Evolutionary conservation across 2,797 vertebrate species (phyloP), one percentile per base, ranked within the genome.

Genomic region (Lophius americanus): DNA sequence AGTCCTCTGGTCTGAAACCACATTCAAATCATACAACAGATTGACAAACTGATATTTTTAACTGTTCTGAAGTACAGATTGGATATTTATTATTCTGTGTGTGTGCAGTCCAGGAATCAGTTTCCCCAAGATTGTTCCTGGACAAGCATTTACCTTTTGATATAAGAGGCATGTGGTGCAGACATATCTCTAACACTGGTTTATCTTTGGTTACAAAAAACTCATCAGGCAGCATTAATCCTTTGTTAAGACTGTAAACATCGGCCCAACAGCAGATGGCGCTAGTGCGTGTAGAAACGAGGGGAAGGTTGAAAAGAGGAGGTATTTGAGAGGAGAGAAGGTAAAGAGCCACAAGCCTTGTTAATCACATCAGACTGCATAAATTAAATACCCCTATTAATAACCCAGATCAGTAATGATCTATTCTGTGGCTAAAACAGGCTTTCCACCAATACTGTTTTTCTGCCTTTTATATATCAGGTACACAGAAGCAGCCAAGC

Each of bases 201-300:
- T 82, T 73, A 73, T 84, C 75, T 69, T 70, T 64, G 50, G 66
- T 85, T 85, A 80, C 82, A 68, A 82, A 85, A 83, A 82, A 46
- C 60, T 78, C 76, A 82, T 81, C 70, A 88, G 83, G 63, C 60
- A 59, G 65, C 52, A 51, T 12, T 44, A 44, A 70, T 60, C 56
- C 62, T 35, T 68, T 55, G 43, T 13, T 8, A 51, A 48, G 32
- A 35, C 64, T 36, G 62, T 43, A 6, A 50, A 62, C 56, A 53
- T 62, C 63, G 44, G 51, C 52, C 9, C 47, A 51, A 70, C 79
- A 75, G 85, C 76, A 89, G 87, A 78, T 86, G 85, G 86, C 82
- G 76, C 77, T 61, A 13, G 68, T 76, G 82, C 68, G 80, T 36
- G 42, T 44, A 54, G 41, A 73, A 71, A 53, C 35, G n/a, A 11